Evolutionary conservation across 2,888 invertebrate genomes (phyloP), one percentile per base, ranked within the genome.

Genomic region (Scaptomyza cyrtandrae): DNA sequence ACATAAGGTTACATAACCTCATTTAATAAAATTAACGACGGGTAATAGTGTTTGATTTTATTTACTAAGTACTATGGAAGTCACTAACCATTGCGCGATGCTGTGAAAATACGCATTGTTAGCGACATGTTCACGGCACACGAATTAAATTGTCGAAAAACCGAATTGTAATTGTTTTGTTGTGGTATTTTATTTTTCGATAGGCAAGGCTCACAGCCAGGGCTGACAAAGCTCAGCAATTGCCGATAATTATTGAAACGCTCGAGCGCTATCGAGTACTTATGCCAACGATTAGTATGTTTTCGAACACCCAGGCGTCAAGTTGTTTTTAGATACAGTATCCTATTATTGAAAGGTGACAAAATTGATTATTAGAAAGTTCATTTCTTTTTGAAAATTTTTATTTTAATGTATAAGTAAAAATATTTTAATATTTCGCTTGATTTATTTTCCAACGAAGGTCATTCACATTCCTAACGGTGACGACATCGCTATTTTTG

Each of bases 1-100:
- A 92, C 91, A 92, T 92, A 92, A 92, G 90, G 81, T 73, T 74
- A 73, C 89, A 89, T 92, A 92, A 92, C 92, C 92, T 90, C 82
- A 86, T 80, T 55, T 14, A 13, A 10, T 52, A 13, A 27, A 52
- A 57, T 55, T 39, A 19, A 27, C 6, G 27, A 14, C 7, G 46
- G 54, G 13, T 49, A 14, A n/a, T 27, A 19, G 10, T 55, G 7
- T 4, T 35, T 10, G 1, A 29, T 48, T 29, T 19, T 14, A 7
- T 52, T 35, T 14, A 33, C 37, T 16, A 7, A 27, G 11, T n/a
- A 1, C 3, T 7, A 0, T 6, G n/a, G 9, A 24, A n/a, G 35
- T 6, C 54, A 82, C 73, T 88, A 84, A 92, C 92, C 92, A 79
- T 88, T 83, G 75, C 87, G 89, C 52, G 90, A 80, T 53, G 87